Conservation (phyloP, 2,113 vertebrate species). For the Ramphastos sulfuratus region DNA sequence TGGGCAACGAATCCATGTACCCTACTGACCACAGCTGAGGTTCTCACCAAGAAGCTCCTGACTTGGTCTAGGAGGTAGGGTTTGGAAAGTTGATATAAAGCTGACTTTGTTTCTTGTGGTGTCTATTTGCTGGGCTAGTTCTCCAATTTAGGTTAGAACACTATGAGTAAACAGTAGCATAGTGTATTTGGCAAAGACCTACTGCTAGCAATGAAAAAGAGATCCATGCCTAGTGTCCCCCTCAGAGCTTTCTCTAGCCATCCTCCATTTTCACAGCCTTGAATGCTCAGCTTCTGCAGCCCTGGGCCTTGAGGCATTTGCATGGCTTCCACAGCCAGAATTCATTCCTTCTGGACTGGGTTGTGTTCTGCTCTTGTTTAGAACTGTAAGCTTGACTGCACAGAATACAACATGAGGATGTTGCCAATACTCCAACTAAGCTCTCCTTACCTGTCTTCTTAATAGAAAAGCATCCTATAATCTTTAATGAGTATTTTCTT, state of each 20-base stretch:
- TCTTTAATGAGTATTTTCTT: not conserved
- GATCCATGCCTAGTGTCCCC: not conserved
- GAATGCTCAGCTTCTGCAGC: not conserved
- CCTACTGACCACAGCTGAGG: not conserved
- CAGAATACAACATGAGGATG: not conserved
- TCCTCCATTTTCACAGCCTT: not conserved
- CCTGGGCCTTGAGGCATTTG: rapidly evolving
- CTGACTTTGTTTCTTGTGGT: slow-evolving; percentile 38
- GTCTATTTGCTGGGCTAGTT: slow-evolving; percentile 18
- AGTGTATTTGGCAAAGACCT: not conserved
- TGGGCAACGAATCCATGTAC: not conserved
- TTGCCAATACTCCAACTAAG: not conserved
- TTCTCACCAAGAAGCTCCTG: slow-evolving; percentile 27
- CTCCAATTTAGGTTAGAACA: not conserved
- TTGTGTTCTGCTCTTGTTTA: not conserved
- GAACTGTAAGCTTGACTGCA: not conserved
- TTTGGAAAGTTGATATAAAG: slow-evolving; percentile 31
- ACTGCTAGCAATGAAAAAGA: not conserved
- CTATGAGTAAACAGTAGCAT: not conserved
- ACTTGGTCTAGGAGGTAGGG: not conserved
- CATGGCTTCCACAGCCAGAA: not conserved
- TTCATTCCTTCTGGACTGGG: not conserved
- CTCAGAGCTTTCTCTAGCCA: not conserved
- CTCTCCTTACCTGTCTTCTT: not conserved
- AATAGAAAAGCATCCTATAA: not conserved